A percentile compares a stretch with the other conserved stretches of the same genome.
Evolutionary conservation across 2,888 invertebrate species (phyloP).

Genomic region (Epistrophe eligans): DNA sequence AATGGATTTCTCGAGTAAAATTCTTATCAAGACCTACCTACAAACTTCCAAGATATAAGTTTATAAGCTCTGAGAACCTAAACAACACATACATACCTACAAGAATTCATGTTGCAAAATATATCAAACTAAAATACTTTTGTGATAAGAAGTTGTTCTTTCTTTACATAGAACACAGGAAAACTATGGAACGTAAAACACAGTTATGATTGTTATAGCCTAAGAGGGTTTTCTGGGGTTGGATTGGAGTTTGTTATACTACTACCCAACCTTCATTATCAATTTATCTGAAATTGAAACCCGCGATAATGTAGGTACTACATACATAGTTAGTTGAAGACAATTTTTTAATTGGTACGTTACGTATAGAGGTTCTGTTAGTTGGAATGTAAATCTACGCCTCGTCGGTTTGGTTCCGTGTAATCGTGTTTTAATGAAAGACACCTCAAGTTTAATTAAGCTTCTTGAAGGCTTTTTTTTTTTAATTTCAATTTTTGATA

Average conservation of each 20-base stretch:
- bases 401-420: neutral
- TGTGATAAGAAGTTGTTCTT: conserved; percentile 29
- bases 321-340: conserved; percentile 1
- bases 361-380: conserved; percentile 1
- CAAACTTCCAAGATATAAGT: conserved; percentile 5
- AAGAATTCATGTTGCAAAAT: conserved; percentile 19
- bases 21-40: conserved; percentile 4
- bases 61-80: neutral
- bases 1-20: conserved; percentile 23
- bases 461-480: conserved; percentile 2
- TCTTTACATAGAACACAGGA: conserved; percentile 9
- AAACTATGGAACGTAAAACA: neutral
- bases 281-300: conserved; percentile 19
- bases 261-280: neutral
- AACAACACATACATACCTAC: neutral
- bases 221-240: neutral
- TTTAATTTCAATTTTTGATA: neutral
- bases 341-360: conserved; percentile 30
- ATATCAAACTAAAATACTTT: neutral
- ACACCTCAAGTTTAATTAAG: neutral
- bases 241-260: too few species aligned
- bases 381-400: conserved; percentile 4
- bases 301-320: neutral
- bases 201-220: neutral
- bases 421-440: neutral